phyloP scores from a whole-genome alignment of 1,140 invertebrate species.

The Apis dorsata region DNA sequence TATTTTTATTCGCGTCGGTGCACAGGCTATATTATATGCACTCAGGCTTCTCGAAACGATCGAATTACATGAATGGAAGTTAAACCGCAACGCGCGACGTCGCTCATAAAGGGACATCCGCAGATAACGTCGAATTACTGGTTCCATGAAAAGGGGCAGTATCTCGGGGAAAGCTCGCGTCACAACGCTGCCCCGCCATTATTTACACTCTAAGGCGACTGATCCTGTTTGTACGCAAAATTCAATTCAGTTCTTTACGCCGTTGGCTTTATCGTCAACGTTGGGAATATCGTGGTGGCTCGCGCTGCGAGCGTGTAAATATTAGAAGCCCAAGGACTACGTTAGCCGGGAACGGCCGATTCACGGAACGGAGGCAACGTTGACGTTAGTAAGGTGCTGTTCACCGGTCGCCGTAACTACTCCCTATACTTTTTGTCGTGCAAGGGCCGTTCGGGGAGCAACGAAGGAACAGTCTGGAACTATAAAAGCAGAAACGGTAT shows the following conservation, averaged over 20 bases:
- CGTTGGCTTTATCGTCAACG: conserved; percentile 54
- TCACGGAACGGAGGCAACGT: background rate
- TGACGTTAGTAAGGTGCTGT: background rate
- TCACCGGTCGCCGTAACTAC: conserved; percentile 7
- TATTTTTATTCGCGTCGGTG: background rate
- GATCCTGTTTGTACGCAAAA: conserved; percentile 17
- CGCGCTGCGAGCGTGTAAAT: conserved; percentile 9
- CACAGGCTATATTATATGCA: background rate
- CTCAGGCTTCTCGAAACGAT: conserved; percentile 3
- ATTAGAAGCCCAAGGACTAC: conserved; percentile 22
- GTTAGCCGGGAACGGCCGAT: background rate
- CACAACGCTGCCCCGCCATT: conserved; percentile 9
- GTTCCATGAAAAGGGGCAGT: background rate
- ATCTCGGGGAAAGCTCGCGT: background rate
- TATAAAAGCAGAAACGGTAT: conserved; percentile 2
- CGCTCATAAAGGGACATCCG: conserved; percentile 27
- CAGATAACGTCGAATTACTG: conserved; percentile 21
- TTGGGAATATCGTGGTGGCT: conserved; percentile 10
- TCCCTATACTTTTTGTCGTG: background rate
- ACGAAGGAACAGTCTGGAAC: background rate
- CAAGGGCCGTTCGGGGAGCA: background rate
- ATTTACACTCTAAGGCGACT: conserved; percentile 21
- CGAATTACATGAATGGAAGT: conserved; percentile 36
- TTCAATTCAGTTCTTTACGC: conserved; percentile 63
- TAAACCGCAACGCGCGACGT: background rate